Conservation (phyloP, 2,113 vertebrate genomes). For the Protobothrops mucrosquamatus region DNA sequence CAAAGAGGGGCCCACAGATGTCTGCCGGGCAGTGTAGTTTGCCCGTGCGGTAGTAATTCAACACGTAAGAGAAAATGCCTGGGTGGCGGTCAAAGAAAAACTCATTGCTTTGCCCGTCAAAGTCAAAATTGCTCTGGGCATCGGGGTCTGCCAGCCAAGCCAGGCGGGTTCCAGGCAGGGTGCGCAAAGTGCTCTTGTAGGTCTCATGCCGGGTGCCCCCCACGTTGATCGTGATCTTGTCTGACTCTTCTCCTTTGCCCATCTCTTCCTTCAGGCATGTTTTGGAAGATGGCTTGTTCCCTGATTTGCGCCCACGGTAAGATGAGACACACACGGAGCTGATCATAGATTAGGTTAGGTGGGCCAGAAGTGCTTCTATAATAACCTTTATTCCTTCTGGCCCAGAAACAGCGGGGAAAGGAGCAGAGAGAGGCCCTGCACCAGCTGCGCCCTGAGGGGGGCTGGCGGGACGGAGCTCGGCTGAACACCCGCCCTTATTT, state of each 20-base stretch:
- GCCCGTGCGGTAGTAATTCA: conserved; percentile 97
- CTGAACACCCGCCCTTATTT: background rate
- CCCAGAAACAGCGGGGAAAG: conserved; percentile 54
- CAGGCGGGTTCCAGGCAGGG: conserved; percentile 91
- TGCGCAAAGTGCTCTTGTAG: conserved; percentile 93
- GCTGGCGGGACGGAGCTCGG: background rate
- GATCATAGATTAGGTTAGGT: conserved; percentile 83
- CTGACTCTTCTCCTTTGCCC: conserved; percentile 90
- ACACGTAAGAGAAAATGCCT: conserved; percentile 93
- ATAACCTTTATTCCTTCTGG: conserved; percentile 67
- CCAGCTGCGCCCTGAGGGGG: background rate
- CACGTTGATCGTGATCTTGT: conserved; percentile 95
- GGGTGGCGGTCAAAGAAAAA: conserved; percentile 97
- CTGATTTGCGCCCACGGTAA: conserved; percentile 98
- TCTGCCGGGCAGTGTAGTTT: conserved; percentile 98
- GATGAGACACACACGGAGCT: conserved; percentile 99
- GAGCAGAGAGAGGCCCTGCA: conserved; percentile 7
- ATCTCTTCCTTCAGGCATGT: conserved; percentile 98
- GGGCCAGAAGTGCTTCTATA: conserved; percentile 62
- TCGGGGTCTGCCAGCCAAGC: conserved; percentile 90
- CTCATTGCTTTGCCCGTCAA: conserved; percentile 79
- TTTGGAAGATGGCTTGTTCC: conserved; percentile 98
- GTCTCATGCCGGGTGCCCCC: conserved; percentile 96
- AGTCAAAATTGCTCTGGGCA: conserved; percentile 75
- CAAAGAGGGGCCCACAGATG: conserved; percentile 94